Percentiles rank a stretch among this genome's conserved stretches.
Evolutionary conservation across 2,888 invertebrate genomes (phyloP).

Genomic region (Eupithecia subumbrata): DNA sequence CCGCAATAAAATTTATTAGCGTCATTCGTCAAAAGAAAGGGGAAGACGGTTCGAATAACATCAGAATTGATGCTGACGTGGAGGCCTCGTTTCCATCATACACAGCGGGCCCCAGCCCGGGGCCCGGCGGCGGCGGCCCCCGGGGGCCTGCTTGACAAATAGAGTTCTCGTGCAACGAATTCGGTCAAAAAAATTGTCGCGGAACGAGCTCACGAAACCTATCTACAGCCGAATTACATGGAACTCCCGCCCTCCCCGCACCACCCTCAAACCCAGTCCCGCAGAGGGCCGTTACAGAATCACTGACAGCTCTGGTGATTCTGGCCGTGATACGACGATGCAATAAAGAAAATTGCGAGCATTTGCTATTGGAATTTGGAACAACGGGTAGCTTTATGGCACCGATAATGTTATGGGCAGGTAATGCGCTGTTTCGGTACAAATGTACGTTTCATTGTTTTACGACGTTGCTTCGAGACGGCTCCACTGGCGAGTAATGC

Average conservation of each 20-base stretch:
- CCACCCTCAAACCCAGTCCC: slow-evolving; percentile 29
- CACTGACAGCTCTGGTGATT: slow-evolving; percentile 53
- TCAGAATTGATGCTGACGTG: slow-evolving; percentile 55
- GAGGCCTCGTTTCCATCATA: slow-evolving; percentile 54
- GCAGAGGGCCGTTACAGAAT: slow-evolving; percentile 39
- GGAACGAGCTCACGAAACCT: slow-evolving; percentile 68
- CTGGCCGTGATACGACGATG: slow-evolving; percentile 67
- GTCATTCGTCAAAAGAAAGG: slow-evolving; percentile 59
- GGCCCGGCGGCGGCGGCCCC: slow-evolving; percentile 56
- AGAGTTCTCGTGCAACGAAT: slow-evolving; percentile 75
- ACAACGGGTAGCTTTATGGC: slow-evolving; percentile 77
- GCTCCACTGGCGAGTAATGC: slow-evolving; percentile 40
- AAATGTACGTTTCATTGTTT: slow-evolving; percentile 76
- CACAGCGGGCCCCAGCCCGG: slow-evolving; percentile 48
- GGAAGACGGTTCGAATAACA: slow-evolving; percentile 50
- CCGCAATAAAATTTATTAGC: slow-evolving; percentile 46
- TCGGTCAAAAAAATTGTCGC: slow-evolving; percentile 75
- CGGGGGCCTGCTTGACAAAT: slow-evolving; percentile 73
- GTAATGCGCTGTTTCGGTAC: slow-evolving; percentile 77
- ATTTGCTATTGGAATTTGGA: slow-evolving; percentile 79
- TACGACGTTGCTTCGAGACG: slow-evolving; percentile 55
- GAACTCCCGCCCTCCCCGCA: slow-evolving; percentile 49
- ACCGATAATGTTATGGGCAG: slow-evolving; percentile 81
- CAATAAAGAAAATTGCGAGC: slow-evolving; percentile 82
- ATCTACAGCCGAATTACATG: slow-evolving; percentile 53